Conservation (phyloP, 2,113 vertebrate genomes). For the Colaptes auratus region DNA sequence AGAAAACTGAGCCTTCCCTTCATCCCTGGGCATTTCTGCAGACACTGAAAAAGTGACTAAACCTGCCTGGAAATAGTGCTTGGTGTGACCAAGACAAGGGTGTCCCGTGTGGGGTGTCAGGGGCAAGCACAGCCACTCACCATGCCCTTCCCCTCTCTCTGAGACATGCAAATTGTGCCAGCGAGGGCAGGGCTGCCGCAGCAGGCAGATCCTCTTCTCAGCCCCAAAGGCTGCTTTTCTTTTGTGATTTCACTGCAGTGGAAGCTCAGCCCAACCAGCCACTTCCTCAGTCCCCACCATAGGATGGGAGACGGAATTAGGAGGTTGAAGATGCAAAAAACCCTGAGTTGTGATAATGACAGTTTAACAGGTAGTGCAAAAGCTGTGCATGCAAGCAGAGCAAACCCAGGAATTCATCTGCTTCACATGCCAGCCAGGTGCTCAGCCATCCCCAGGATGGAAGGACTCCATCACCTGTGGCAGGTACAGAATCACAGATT, state of each 20-base stretch:
- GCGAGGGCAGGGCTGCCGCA: background rate
- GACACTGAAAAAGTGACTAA: background rate
- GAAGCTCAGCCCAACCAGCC: background rate
- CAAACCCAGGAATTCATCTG: background rate
- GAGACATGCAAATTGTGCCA: rapidly evolving
- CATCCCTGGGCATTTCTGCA: background rate
- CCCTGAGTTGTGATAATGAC: background rate
- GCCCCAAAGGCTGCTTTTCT: background rate
- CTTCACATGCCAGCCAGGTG: background rate
- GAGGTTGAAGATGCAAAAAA: background rate
- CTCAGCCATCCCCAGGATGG: background rate
- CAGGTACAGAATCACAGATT: background rate
- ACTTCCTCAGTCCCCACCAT: background rate
- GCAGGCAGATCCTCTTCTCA: background rate
- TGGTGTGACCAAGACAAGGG: background rate
- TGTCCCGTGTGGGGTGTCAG: rapidly evolving
- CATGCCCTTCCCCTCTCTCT: rapidly evolving
- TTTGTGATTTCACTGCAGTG: background rate
- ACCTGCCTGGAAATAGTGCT: too few relatives aligned
- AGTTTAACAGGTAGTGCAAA: background rate
- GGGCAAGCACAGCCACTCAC: rapidly evolving
- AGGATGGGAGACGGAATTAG: background rate
- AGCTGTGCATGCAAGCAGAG: background rate
- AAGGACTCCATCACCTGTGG: background rate
- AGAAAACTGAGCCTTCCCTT: background rate